Evolutionary conservation across 92 coral and sea anemone species (phyloP).

Genomic region (Epizoanthus fatuus): DNA sequence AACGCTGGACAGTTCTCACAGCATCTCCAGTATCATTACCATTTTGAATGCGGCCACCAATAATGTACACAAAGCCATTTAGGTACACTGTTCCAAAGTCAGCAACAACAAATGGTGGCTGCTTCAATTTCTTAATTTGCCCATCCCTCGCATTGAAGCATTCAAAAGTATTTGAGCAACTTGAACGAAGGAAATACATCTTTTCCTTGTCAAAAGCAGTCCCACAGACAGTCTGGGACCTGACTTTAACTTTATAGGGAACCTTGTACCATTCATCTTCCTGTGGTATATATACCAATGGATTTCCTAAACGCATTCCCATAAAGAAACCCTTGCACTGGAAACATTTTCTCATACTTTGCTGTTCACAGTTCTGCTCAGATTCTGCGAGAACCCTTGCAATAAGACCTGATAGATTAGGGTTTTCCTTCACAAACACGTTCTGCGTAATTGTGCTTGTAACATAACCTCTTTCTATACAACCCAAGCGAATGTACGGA

Average conservation of each 20-base stretch:
- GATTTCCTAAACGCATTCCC: neutral
- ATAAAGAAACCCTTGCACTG: neutral
- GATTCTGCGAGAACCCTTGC: neutral
- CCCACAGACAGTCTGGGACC: neutral
- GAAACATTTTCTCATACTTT: neutral
- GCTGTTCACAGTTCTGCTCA: neutral
- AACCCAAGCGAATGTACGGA: neutral
- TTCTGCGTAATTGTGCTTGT: neutral
- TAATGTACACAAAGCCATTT: neutral
- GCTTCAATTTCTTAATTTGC: neutral
- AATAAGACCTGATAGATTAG: neutral
- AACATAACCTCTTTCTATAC: neutral
- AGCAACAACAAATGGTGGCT: neutral
- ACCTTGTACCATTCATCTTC: slow-evolving; percentile 5
- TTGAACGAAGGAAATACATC: neutral
- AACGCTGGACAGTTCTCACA: neutral
- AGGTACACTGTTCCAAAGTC: neutral
- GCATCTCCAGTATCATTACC: neutral
- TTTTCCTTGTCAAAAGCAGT: neutral
- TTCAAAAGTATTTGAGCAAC: neutral
- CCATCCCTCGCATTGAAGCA: neutral
- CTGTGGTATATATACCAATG: neutral
- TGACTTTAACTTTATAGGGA: neutral
- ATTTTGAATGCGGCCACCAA: neutral
- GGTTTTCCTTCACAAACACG: neutral